Evolutionary conservation across 2,888 invertebrate genomes (phyloP), one percentile per base, ranked within the genome.

Genomic region (Temnothorax unifasciatus): DNA sequence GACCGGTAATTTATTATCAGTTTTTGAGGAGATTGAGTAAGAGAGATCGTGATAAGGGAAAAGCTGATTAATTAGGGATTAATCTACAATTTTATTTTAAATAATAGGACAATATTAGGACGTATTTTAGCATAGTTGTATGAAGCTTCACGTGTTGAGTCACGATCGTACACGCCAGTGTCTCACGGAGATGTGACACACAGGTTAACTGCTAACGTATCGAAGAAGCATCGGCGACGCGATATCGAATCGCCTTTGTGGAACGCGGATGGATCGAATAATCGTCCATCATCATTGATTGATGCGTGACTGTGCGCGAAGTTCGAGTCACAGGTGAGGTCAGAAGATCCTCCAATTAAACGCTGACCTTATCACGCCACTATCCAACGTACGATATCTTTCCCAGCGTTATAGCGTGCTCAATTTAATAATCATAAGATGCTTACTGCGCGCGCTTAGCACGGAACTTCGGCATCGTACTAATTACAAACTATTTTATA

Each of bases 281-380:
- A 61, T 69, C 74, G 64, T 61, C 66, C 50, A 50, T 38, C 61
- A 83, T 88, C 85, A 88, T 86, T 77, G 83, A 88, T 75, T 38
- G 79, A 79, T 79, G 74, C 79, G 79, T 74, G 79, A 74, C 59
- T 74, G 59, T 38, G 41, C 41, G n/a, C 59, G 0, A 59, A 81
- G 74, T 79, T 69, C 15, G 71, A 57, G 34, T 77, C 74, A 2
- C 47, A 76, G 18, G 59, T 21, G 47, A 59, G 74, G 79, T 81
- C 79, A 38, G 34, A 71, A 50, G 25, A 73, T 73, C 38, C 79
- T 79, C 74, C 50, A 81, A 59, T 59, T 81, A 81, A 81, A 81
- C 47, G 59, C 21, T 59, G 75, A 61, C 79, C 74, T 81, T 73
- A 81, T 81, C 79, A 74, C 47, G 74, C 44, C 38, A 59, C 44